Evolutionary conservation across 2,888 invertebrate genomes (phyloP), one percentile per base, ranked within the genome.

Genomic region (Notocelia uddmanniana): DNA sequence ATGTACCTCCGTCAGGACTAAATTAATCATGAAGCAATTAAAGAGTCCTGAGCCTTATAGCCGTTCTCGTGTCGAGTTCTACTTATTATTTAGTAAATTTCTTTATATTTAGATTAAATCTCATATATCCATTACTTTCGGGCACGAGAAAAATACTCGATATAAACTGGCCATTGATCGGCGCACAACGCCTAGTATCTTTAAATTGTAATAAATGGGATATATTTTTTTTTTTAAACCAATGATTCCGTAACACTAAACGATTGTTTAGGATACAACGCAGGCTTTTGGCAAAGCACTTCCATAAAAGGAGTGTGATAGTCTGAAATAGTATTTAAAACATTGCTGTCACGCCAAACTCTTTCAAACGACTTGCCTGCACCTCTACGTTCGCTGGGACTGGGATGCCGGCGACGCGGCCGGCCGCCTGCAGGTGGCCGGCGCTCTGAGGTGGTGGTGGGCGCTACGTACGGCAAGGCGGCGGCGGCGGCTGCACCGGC

Each of bases 31-130:
- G n/a, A 41, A 57, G 45, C 66, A 66, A 52, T 52, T 41, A n/a
- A n/a, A 1, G 26, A 6, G 66, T 26, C 18, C 45, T n/a, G 15
- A 67, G 2, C 26, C 18, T 45, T 3, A 31, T 31, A n/a, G n/a
- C n/a, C 0, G 68, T 68, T 31, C 68, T 68, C 2, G 50, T 21
- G 23, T 73, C 73, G n/a, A n/a, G n/a, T 19, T 73, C 69, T 64
- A 69, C 64, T 69, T 55, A 15, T 0, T 50, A 0, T 0, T n/a
- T n/a, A n/a, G n/a, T 8, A 23, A 73, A 41, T 3, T 70, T 64
- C 34, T 74, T 74, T 15, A 75, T 31, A 55, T 75, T 74, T 54
- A 74, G 66, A 60, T 73, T 74, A 52, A 75, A 74, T 10, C 74
- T 21, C 45, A 50, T 54, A 15, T n/a, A 37, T 6, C 73, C 75